A percentile compares a stretch with the other conserved stretches of the same genome.
phyloP scores from a whole-genome alignment of 2,888 invertebrate species.

The Drosophila diplacantha region DNA sequence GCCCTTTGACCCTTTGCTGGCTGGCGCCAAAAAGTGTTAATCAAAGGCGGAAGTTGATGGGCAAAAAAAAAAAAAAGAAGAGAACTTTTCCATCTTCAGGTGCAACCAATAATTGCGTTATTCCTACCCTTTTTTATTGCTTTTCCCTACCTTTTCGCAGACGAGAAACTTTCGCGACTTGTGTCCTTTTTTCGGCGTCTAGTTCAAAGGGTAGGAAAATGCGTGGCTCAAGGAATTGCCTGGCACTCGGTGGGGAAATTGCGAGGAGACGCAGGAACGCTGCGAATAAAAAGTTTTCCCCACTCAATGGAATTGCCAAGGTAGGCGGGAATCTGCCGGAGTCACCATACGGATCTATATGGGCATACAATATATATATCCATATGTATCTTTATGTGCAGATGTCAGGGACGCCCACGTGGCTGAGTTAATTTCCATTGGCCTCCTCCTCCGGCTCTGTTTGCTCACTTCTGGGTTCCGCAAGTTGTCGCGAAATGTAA shows the following conservation, averaged over 20 bases:
- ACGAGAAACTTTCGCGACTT: constrained; percentile 10
- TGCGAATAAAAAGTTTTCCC: constrained; percentile 16
- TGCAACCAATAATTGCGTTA: constrained; percentile 36
- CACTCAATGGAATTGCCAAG: constrained; percentile 32
- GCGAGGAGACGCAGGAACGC: not conserved
- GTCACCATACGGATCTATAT: constrained; percentile 5
- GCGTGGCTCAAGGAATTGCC: constrained; percentile 27
- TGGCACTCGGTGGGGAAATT: constrained; percentile 25
- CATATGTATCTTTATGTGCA: not conserved
- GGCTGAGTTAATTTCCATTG: constrained; percentile 32
- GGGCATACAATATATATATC: no score
- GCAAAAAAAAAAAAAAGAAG: not conserved
- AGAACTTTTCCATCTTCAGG: constrained; percentile 30
- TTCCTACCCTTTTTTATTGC: constrained; percentile 18
- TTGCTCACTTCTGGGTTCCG: constrained; percentile 22
- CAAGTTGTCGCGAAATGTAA: constrained; percentile 31
- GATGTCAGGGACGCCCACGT: constrained; percentile 24
- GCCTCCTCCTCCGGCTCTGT: constrained; percentile 11
- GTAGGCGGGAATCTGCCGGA: not conserved
- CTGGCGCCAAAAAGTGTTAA: constrained; percentile 21
- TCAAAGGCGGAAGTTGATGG: constrained; percentile 13
- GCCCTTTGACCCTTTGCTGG: constrained; percentile 5
- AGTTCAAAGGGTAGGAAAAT: constrained; percentile 26
- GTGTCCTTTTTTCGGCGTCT: constrained; percentile 8
- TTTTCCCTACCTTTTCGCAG: not conserved